Evolutionary conservation across 2,797 vertebrate genomes (phyloP), one percentile per base, ranked within the genome.

Genomic region (Pantherophis alleghaniensis): DNA sequence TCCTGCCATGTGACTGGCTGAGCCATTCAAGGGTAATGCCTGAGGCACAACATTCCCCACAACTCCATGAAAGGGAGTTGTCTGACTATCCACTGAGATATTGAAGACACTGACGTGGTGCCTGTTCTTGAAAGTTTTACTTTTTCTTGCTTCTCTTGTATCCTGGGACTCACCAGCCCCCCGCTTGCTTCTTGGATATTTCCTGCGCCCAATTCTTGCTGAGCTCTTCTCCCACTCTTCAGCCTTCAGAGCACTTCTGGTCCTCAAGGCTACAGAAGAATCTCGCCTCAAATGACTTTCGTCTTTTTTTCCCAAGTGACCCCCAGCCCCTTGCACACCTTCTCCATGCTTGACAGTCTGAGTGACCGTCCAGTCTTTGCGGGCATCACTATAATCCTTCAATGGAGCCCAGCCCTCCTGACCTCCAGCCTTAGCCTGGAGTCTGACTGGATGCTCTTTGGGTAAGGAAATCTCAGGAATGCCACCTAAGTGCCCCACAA

Each of bases 11-110:
- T 94, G 96, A 5, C 32, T 93, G 0, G 87, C 90, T 5, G 97
- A 97, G 66, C 96, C 97, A 89, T 98, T 98, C 93, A 97, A 96
- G 5, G 97, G 96, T 92, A 98, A 94, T 1, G 95, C 74, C 96
- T 97, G 0, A 90, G 96, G 60, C 91, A 95, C 0, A 94, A 92
- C 91, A 61, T 93, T 93, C 26, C 89, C 91, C n/a, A 63, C 90
- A 0, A 22, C 74, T 83, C 20, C 92, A 1, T n/a, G 13, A 92
- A 5, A 88, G 16, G 61, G 12, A 22, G 88, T 69, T 60, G 55
- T 86, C 22, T 32, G 88, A 87, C 55, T 63, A 7, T 60, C 60
- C 56, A 10, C 4, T 66, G 95, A 91, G 66, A 88, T 32, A 13
- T 9, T 88, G 47, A 92, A 24, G n/a, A 51, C 37, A 11, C 83